Percentiles rank a stretch among this genome's conserved stretches.
Evolutionary conservation across 2,113 vertebrate species (phyloP).

Genomic region (Ailuropoda melanoleuca): DNA sequence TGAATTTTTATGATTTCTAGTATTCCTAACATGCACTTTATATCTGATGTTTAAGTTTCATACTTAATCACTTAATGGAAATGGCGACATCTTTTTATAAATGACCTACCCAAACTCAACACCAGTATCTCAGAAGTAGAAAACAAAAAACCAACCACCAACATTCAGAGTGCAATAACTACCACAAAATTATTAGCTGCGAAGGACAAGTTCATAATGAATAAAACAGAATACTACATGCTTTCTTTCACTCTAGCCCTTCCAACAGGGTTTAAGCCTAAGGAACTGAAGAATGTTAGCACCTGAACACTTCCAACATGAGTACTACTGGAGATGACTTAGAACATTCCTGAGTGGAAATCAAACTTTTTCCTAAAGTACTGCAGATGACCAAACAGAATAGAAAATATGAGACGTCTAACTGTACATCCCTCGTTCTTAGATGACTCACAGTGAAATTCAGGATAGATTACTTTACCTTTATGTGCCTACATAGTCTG

Average conservation of each 20-base stretch:
- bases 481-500: background rate
- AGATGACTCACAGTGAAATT: background rate
- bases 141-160: background rate
- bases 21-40: background rate
- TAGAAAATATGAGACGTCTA: background rate
- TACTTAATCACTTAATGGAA: background rate
- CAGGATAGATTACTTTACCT: background rate
- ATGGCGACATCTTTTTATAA: background rate
- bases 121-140: background rate
- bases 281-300: background rate
- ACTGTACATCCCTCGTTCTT: background rate
- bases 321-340: background rate
- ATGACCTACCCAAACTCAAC: background rate
- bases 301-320: background rate
- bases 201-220: background rate
- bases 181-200: background rate
- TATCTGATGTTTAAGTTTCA: background rate
- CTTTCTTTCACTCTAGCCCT: background rate
- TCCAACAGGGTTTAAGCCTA: background rate
- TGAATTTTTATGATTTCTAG: constrained; percentile 10
- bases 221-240: background rate
- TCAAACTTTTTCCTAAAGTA: background rate
- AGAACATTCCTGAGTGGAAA: background rate
- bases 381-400: background rate
- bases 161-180: background rate